These are phyloP conservation scores for Hirtodrosophila duncani DNA, from an alignment of 2,888 invertebrate genomes.

Conservation along the genomic window DNA sequence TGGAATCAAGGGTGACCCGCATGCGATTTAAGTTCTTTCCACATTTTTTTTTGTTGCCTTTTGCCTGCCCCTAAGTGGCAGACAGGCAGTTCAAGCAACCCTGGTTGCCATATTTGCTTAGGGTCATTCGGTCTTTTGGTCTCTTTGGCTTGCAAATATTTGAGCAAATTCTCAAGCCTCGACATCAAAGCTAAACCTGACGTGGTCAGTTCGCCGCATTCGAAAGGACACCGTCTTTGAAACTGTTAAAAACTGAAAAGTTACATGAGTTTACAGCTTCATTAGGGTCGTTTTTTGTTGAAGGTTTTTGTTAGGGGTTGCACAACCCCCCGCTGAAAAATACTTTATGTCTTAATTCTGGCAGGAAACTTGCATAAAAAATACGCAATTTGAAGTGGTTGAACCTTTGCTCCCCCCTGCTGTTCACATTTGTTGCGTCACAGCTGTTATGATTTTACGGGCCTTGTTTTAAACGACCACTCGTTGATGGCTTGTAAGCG, in stretches of 20 bases:
- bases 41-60: no score
- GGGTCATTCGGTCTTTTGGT: conserved; percentile 12
- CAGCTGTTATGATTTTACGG: conserved; percentile 61
- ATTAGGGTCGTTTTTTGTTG: conserved; percentile 43
- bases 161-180: conserved; percentile 56
- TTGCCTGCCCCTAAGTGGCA: no score
- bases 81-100: no score
- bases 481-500: conserved; percentile 39
- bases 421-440: conserved; percentile 57
- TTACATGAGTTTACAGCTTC: conserved; percentile 60
- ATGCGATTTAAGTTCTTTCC: no score
- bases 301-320: conserved; percentile 3
- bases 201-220: conserved; percentile 59
- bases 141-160: conserved; percentile 52
- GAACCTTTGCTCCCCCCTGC: conserved; percentile 38
- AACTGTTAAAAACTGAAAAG: conserved; percentile 48
- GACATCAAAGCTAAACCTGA: conserved; percentile 41
- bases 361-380: conserved; percentile 33
- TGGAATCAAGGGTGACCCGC: no score
- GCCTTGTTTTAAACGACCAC: conserved; percentile 31
- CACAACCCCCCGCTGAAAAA: conserved; percentile 13
- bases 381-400: conserved; percentile 60
- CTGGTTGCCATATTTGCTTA: conserved; percentile 15
- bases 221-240: conserved; percentile 24
- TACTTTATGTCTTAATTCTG: conserved; percentile 64